phyloP scores from a whole-genome alignment of 1,140 invertebrate species.

The Macrosteles quadrilineatus region DNA sequence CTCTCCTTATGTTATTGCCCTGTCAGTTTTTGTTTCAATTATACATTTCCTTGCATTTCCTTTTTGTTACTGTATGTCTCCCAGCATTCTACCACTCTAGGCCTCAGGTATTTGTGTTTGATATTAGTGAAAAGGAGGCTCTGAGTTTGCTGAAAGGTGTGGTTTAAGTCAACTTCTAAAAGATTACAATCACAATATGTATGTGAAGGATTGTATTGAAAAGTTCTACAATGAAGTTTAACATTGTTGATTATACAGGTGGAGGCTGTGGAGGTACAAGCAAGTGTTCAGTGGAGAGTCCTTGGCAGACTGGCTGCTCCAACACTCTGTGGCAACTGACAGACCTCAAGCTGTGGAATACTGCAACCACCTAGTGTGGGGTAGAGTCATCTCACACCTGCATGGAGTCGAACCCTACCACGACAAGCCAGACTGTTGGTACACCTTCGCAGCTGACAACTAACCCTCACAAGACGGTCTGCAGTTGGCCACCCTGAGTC shows the following conservation, averaged over 20 bases:
- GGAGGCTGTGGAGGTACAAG: constrained; percentile 71
- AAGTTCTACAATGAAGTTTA: no score
- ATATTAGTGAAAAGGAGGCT: no score
- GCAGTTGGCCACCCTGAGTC: constrained; percentile 1
- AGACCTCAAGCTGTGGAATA: constrained; percentile 76
- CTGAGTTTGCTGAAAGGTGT: no score
- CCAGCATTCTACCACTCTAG: no score
- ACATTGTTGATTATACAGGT: constrained; percentile 52
- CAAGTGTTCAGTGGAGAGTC: constrained; percentile 81
- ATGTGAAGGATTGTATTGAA: no score
- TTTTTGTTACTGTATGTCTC: no score
- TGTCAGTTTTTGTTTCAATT: no score
- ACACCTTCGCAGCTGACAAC: background rate
- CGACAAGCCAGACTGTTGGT: constrained; percentile 26
- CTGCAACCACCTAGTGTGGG: constrained; percentile 79
- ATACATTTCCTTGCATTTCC: no score
- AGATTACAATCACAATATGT: no score
- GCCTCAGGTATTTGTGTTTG: no score
- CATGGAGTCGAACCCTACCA: constrained; percentile 77
- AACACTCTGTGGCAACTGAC: constrained; percentile 73
- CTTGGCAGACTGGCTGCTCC: constrained; percentile 83
- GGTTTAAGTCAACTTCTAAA: no score
- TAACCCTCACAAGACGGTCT: constrained; percentile 18
- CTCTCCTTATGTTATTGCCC: no score
- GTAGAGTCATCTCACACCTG: constrained; percentile 80